These are phyloP conservation scores for Eulimnadia texana DNA, from an alignment of 1,140 invertebrate species.

Conservation along the genomic window DNA sequence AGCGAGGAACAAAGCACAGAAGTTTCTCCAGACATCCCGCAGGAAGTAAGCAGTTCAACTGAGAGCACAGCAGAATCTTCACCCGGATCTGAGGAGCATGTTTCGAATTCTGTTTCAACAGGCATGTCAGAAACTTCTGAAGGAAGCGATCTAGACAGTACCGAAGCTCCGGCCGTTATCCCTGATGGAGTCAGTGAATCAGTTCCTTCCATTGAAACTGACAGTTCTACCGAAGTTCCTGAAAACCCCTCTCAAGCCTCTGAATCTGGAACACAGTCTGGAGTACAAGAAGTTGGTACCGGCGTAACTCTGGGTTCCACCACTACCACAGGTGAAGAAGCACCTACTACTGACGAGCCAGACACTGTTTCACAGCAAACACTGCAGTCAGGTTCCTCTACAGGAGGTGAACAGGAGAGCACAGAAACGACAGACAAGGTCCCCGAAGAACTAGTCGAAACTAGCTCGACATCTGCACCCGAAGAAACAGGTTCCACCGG, in stretches of 20 bases:
- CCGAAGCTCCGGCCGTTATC: neutral
- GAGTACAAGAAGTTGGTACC: too few species aligned
- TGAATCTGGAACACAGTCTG: neutral
- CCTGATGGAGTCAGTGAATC: constrained; percentile 6
- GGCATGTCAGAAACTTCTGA: neutral
- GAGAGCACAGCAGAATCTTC: constrained; percentile 10
- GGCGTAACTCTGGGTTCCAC: too few species aligned
- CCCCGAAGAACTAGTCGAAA: too few species aligned
- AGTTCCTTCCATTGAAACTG: neutral
- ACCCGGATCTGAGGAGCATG: constrained; percentile 9
- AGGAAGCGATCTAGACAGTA: neutral
- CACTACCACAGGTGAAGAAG: too few species aligned
- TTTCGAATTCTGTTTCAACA: neutral
- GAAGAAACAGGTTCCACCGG: too few species aligned
- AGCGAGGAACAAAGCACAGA: constrained; percentile 4
- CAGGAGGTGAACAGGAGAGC: too few species aligned
- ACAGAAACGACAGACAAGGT: too few species aligned
- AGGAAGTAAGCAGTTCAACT: constrained; percentile 1
- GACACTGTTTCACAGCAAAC: too few species aligned
- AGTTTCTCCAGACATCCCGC: constrained; percentile 1
- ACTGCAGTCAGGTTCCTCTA: too few species aligned
- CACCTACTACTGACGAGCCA: too few species aligned
- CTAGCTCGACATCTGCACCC: too few species aligned
- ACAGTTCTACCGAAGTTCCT: neutral
- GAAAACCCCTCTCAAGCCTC: neutral